Evolutionary conservation across 2,888 invertebrate species (phyloP).

Genomic region (Pasiphila rectangulata): DNA sequence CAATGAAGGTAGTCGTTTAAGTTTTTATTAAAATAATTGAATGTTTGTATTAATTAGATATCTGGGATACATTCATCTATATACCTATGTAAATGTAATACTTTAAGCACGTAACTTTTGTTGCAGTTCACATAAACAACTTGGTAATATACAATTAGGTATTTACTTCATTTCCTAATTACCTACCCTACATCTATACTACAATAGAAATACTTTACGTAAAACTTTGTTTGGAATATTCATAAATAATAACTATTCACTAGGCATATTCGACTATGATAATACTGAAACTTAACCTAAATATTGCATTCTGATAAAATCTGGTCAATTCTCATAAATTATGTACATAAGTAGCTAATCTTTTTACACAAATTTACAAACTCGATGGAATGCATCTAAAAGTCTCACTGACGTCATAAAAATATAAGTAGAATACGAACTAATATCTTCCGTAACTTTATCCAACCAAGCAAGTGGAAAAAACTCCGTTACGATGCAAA

Average conservation of each 20-base stretch:
- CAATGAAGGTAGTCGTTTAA: conserved; percentile 13
- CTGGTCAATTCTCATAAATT: conserved; percentile 74
- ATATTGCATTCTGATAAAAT: conserved; percentile 81
- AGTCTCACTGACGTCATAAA: conserved; percentile 31
- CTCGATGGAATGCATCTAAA: conserved; percentile 59
- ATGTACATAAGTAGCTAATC: conserved; percentile 51
- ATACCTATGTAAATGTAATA: neutral
- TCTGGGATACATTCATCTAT: neutral
- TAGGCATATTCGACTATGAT: conserved; percentile 72
- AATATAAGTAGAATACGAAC: neutral
- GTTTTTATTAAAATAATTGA: too few species aligned
- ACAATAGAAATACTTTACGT: conserved; percentile 60
- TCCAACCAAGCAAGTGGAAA: conserved; percentile 1
- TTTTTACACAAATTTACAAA: conserved; percentile 73
- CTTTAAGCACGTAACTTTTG: neutral
- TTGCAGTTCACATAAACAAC: conserved; percentile 13
- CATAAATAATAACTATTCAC: conserved; percentile 66
- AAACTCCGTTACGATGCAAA: conserved; percentile 21
- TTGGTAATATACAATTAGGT: conserved; percentile 31
- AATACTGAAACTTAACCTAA: conserved; percentile 77
- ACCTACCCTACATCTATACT: conserved; percentile 19
- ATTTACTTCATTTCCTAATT: neutral
- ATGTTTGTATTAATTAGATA: neutral
- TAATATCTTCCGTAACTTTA: neutral
- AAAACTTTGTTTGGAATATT: conserved; percentile 68